phyloP scores from a whole-genome alignment of 2,797 vertebrate genomes.

The Zonotrichia albicollis region DNA sequence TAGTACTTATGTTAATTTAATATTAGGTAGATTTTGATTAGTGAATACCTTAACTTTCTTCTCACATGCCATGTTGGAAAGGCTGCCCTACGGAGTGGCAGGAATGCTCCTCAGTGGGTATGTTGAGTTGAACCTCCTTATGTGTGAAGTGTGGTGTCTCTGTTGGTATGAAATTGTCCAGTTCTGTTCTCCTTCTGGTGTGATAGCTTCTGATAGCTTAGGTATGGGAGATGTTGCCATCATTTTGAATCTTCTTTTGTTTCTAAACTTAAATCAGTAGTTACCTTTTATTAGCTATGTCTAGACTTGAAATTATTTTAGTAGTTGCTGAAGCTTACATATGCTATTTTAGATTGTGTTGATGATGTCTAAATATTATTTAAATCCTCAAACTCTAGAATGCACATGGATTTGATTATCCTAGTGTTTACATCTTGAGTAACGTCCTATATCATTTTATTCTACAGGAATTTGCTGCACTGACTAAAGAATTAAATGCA shows the following conservation, averaged over 20 bases:
- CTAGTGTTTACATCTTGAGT: background rate
- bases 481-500: slow-evolving; percentile 97
- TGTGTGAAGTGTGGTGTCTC: background rate
- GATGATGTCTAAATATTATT: background rate
- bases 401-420: background rate
- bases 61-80: background rate
- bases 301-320: background rate
- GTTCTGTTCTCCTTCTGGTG: background rate
- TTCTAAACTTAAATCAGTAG: background rate
- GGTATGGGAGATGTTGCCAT: background rate
- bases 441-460: slow-evolving; percentile 28
- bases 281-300: background rate
- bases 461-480: slow-evolving; percentile 94
- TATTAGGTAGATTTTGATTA: background rate
- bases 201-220: background rate
- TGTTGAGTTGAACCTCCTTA: background rate
- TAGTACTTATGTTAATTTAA: background rate
- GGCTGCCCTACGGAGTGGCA: background rate
- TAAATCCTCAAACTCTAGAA: background rate
- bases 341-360: background rate
- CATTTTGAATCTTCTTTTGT: background rate
- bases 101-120: background rate
- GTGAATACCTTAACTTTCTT: background rate
- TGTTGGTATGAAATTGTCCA: background rate
- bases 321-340: background rate